phyloP scores from a whole-genome alignment of 2,113 vertebrate species.

The Eclectus roratus region DNA sequence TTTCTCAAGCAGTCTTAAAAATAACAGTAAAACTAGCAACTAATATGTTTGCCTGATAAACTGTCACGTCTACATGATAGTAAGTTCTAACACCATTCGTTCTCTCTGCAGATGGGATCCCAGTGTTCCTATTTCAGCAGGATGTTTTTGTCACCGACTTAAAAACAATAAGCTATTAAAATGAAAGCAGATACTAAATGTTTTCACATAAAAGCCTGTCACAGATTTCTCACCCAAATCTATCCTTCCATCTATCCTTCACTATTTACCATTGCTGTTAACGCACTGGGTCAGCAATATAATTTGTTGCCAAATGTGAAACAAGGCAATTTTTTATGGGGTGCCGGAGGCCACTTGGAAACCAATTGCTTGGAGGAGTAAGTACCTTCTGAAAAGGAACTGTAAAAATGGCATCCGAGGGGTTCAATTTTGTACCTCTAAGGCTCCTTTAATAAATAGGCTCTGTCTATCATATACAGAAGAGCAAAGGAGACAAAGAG shows the following conservation, averaged over 20 bases:
- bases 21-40: not conserved
- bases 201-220: conserved; percentile 29
- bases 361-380: not conserved
- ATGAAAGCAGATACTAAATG: not conserved
- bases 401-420: not conserved
- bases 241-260: not conserved
- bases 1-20: conserved; percentile 20
- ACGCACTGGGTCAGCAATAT: not conserved
- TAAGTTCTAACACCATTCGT: not conserved
- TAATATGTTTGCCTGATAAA: not conserved
- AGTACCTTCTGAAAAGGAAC: not conserved
- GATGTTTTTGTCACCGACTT: conserved; percentile 43
- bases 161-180: conserved; percentile 32
- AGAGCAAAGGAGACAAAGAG: not conserved
- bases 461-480: not conserved
- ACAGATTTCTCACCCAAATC: conserved; percentile 38
- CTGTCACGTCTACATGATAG: rapidly evolving
- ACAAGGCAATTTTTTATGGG: not conserved
- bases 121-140: conserved; percentile 10
- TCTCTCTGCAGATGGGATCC: conserved; percentile 22
- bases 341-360: not conserved
- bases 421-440: not conserved
- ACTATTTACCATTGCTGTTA: not conserved
- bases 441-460: not conserved
- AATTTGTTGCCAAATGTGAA: not conserved